Evolutionary conservation across 1,140 invertebrate genomes (phyloP).

Genomic region (Eupeodes corollae): DNA sequence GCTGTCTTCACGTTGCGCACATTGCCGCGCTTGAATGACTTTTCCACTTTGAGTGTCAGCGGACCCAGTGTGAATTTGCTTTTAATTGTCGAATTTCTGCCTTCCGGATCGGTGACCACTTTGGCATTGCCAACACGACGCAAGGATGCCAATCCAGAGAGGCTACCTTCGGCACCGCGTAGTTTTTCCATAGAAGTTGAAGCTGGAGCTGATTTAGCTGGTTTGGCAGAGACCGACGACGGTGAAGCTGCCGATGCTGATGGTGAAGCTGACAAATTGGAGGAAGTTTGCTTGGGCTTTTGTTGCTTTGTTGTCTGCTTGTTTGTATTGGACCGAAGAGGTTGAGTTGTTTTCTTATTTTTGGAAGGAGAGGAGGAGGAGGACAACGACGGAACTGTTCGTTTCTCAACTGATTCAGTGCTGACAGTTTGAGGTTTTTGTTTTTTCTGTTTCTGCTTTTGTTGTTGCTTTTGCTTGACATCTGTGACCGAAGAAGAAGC

Average conservation of each 20-base stretch:
- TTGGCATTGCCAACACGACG: conserved; percentile 64
- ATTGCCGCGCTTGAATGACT: conserved; percentile 61
- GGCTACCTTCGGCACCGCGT: conserved; percentile 56
- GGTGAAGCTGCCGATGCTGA: conserved; percentile 1
- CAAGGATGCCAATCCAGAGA: conserved; percentile 65
- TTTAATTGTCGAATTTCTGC: conserved; percentile 58
- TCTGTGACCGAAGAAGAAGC: no score
- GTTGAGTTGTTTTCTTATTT: conserved; percentile 6
- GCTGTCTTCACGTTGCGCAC: conserved; percentile 67
- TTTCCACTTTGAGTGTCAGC: conserved; percentile 64
- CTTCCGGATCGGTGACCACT: conserved; percentile 62
- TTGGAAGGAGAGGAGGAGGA: conserved; percentile 8
- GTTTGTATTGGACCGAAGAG: neutral
- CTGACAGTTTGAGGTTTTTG: no score
- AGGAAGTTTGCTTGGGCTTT: conserved; percentile 10
- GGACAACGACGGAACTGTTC: conserved; percentile 4
- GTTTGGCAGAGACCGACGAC: neutral
- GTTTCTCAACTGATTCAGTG: neutral
- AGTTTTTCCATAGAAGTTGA: conserved; percentile 29
- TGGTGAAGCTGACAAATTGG: conserved; percentile 2
- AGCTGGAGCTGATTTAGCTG: conserved; percentile 22
- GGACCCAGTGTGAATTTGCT: conserved; percentile 70
- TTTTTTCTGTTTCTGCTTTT: no score
- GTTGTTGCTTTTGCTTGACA: no score
- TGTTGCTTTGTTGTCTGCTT: conserved; percentile 15